A percentile compares a stretch with the other conserved stretches of the same genome.
phyloP scores from a whole-genome alignment of 2,113 vertebrate species.

The Eupsittula cactorum region DNA sequence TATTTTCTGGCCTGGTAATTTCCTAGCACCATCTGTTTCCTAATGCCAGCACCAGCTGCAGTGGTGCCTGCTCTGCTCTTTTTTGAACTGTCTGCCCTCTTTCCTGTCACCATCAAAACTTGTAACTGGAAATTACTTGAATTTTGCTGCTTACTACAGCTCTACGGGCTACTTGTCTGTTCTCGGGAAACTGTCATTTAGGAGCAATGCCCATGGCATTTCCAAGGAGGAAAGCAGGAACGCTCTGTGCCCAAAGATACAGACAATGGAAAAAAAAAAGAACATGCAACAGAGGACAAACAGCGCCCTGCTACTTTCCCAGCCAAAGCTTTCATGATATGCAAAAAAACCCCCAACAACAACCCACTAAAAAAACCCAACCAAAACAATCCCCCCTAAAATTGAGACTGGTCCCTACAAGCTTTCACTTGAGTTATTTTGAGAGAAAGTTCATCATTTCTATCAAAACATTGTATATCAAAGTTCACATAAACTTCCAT shows the following conservation, averaged over 20 bases:
- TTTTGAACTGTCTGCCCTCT: not conserved
- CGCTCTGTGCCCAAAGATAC: not conserved
- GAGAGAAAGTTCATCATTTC: not conserved
- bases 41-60: not conserved
- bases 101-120: not conserved
- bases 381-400: not conserved
- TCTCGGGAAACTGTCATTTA: not conserved
- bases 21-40: not conserved
- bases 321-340: not conserved
- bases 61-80: accelerated
- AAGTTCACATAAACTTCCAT: not conserved
- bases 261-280: not conserved
- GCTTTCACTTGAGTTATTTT: not conserved
- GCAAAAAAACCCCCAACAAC: not conserved
- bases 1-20: not conserved
- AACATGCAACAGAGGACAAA: not conserved
- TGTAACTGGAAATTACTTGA: not conserved
- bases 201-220: not conserved
- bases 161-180: not conserved
- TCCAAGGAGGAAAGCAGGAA: not conserved
- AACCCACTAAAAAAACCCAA: not conserved
- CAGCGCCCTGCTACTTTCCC: not conserved
- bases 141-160: not conserved
- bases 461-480: not conserved
- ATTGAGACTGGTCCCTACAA: not conserved